A percentile compares a stretch with the other conserved stretches of the same genome.
These are phyloP conservation scores for Dipodomys merriami DNA, from an alignment of 2,113 vertebrate genomes.

Conservation along the genomic window DNA sequence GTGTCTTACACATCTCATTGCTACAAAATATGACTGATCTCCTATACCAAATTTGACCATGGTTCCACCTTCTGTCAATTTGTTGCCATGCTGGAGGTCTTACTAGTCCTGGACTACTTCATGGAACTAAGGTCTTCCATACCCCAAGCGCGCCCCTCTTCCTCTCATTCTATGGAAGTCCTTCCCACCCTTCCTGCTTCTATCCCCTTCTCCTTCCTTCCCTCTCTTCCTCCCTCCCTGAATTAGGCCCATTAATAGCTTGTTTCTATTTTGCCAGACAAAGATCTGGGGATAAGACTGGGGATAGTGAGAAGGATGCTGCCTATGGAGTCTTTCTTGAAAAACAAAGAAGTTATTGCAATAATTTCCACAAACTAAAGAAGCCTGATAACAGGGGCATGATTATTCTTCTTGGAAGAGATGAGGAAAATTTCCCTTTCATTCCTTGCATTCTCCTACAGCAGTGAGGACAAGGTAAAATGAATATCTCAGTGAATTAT, in stretches of 20 bases:
- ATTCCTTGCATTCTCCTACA: slow-evolving; percentile 47
- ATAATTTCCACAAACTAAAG: slow-evolving; percentile 27
- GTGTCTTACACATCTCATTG: too few species aligned
- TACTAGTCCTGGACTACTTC: background rate
- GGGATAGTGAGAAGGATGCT: background rate
- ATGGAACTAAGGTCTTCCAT: background rate
- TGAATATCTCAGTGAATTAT: slow-evolving; percentile 75
- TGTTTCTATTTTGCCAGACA: slow-evolving; percentile 43
- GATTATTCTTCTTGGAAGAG: slow-evolving; percentile 48
- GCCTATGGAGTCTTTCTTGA: slow-evolving; percentile 28
- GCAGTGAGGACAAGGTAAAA: slow-evolving; percentile 68
- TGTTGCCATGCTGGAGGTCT: background rate
- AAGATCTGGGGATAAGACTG: background rate
- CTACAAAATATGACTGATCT: background rate
- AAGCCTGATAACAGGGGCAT: background rate
- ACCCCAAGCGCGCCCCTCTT: background rate
- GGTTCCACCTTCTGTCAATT: background rate
- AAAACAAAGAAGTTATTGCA: slow-evolving; percentile 50
- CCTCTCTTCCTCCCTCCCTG: background rate
- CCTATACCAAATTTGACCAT: background rate
- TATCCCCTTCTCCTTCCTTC: background rate
- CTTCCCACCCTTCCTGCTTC: background rate
- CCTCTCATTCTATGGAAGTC: background rate
- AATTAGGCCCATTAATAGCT: background rate
- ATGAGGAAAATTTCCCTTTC: slow-evolving; percentile 55